phyloP scores from a whole-genome alignment of 2,113 vertebrate species.

The Aptenodytes patagonicus region DNA sequence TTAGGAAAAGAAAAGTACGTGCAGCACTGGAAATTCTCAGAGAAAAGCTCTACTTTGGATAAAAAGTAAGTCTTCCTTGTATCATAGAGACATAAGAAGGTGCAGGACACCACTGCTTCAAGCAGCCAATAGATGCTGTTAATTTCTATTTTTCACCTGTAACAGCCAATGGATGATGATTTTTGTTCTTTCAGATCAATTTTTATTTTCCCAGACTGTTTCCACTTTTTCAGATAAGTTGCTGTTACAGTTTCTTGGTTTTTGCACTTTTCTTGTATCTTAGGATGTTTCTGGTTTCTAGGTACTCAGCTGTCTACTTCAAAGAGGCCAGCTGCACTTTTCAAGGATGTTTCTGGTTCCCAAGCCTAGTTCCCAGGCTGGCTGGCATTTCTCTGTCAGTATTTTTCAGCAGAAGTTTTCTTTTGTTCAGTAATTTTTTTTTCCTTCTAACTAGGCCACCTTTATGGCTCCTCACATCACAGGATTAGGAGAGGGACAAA shows the following conservation, averaged over 20 bases:
- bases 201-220: not conserved
- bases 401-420: not conserved
- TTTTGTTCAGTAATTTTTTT: not conserved
- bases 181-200: not conserved
- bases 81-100: not conserved
- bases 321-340: not conserved
- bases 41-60: not conserved
- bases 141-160: not conserved
- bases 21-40: not conserved
- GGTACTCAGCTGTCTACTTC: not conserved
- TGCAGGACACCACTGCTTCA: not conserved
- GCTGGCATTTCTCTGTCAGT: not conserved
- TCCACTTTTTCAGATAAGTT: not conserved
- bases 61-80: not conserved
- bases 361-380: not conserved
- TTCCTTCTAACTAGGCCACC: not conserved
- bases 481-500: not conserved
- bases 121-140: not conserved
- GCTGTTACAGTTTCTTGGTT: not conserved
- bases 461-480: not conserved
- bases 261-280: not conserved
- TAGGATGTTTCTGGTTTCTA: not conserved
- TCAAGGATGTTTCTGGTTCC: not conserved
- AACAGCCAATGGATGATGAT: not conserved
- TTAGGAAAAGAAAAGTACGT: not conserved